Evolutionary conservation across 2,888 invertebrate genomes (phyloP), one percentile per base, ranked within the genome.

Genomic region (Flexamia atlantica): DNA sequence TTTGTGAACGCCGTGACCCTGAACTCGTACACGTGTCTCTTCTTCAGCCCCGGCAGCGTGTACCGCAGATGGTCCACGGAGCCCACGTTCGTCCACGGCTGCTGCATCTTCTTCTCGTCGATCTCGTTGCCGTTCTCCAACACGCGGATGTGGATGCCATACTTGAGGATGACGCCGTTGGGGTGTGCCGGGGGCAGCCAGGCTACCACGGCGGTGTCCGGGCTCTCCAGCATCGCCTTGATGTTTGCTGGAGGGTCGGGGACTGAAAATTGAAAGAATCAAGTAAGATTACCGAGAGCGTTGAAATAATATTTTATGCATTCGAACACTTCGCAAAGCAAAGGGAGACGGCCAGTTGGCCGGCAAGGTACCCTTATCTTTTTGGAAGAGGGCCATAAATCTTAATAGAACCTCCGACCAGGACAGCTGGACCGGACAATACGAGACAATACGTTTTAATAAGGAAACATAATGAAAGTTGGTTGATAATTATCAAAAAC

Each of bases 181-280:
- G 92, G 92, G 17, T 92, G 91, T 25, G 91, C 89, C 2, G 94
- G 94, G n/a, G 93, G 92, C 85, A 93, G 89, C 94, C 94, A 94
- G 83, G 93, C 92, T 42, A 94, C 92, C 84, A 94, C 91, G 23
- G 93, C 92, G 17, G 92, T 91, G 76, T 92, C 91, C 86, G 92
- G 91, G 42, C 92, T 92, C 86, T 92, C 92, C 0, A 92, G 91
- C n/a, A 93, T 90, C 0, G 93, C 92, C 88, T 94, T 94, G 0
- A 94, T 92, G 84, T 91, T 92, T 84, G 93, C 92, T 0, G 94
- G 94, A n/a, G 93, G 91, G 86, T 92, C 93, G 60, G 93, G 93
- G 86, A 92, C 93, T 93, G 87, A n/a, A 87, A 85, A 36, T 7
- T 36, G 46, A 46, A 46, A n/a, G n/a, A n/a, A n/a, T n/a, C n/a